Evolutionary conservation across 2,888 invertebrate species (phyloP), one percentile per base, ranked within the genome.

Genomic region (Netelia virgata): DNA sequence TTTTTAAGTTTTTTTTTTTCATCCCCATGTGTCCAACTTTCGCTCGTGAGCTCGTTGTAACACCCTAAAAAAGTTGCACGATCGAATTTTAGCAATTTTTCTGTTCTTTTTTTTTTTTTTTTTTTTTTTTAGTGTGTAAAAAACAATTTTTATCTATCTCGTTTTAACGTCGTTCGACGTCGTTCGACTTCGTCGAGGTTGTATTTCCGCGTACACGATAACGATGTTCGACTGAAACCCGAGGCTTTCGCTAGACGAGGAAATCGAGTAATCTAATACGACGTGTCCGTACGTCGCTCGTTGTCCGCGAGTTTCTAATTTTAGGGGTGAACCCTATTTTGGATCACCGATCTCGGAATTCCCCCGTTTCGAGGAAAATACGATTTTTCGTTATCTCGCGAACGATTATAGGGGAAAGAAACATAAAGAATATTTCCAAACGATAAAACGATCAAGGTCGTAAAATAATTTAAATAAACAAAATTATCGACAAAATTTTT

Each of bases 11-110:
- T 50, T 47, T 16, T 43, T 28, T 41, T 50, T 50, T 20, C 18
- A 3, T 69, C 23, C 47, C 10, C 50, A 72, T 20, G 57, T 59
- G 47, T 23, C 64, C 41, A 9, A 50, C 28, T 23, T 36, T 63
- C 23, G 18, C 18, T 74, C 36, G 28, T 14, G 28, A 0, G 5
- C 10, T 28, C 16, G 28, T 50, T 11, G 36, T 28, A 16, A 0
- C n/a, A 61, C 3, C n/a, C 3, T 14, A 5, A n/a, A 59, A 47
- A 47, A 50, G 3, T 14, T 14, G 1, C 47, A 50, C 50, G 14
- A 11, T 28, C 28, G 23, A 14, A 10, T 61, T 10, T 28, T 36
- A 28, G n/a, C 5, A 6, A 10, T 61, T 10, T 28, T 61, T 14
- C 1, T 14, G 11, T 10, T n/a, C n/a, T n/a, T n/a, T n/a, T n/a